These are phyloP conservation scores for Brevipalpus yothersi DNA, from an alignment of 1,140 invertebrate genomes.

Conservation along the genomic window DNA sequence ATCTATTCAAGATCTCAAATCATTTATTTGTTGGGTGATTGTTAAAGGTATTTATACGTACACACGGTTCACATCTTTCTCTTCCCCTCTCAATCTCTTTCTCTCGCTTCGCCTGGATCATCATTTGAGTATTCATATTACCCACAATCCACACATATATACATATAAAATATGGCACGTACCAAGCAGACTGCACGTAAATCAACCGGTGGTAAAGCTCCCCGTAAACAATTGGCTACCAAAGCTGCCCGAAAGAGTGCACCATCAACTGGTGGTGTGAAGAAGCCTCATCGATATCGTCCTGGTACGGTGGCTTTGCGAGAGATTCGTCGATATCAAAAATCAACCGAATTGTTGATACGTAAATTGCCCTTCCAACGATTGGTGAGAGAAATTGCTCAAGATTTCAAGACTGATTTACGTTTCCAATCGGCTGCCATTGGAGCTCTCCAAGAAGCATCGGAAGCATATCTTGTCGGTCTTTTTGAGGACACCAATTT, in stretches of 20 bases:
- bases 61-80: too few species aligned
- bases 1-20: too few species aligned
- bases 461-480: constrained; percentile 62
- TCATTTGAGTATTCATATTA: constrained; percentile 32
- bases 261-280: constrained; percentile 56
- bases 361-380: constrained; percentile 23
- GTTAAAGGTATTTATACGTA: too few species aligned
- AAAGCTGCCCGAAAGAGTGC: constrained; percentile 42
- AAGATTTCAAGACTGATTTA: constrained; percentile 11
- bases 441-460: constrained; percentile 46
- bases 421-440: constrained; percentile 10
- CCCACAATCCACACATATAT: too few species aligned
- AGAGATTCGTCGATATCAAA: constrained; percentile 25
- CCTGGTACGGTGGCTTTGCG: constrained; percentile 15
- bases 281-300: constrained; percentile 30
- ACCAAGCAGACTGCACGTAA: constrained; percentile 63
- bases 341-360: constrained; percentile 43
- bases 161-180: constrained; percentile 35
- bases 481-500: constrained; percentile 76
- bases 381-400: constrained; percentile 13
- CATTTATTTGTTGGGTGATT: too few species aligned
- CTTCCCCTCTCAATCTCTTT: constrained; percentile 22
- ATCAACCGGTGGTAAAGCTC: constrained; percentile 54
- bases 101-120: constrained; percentile 36
- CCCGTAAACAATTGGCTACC: constrained; percentile 59